phyloP scores from a whole-genome alignment of 2,797 vertebrate species.

The Neosalanx taihuensis region DNA sequence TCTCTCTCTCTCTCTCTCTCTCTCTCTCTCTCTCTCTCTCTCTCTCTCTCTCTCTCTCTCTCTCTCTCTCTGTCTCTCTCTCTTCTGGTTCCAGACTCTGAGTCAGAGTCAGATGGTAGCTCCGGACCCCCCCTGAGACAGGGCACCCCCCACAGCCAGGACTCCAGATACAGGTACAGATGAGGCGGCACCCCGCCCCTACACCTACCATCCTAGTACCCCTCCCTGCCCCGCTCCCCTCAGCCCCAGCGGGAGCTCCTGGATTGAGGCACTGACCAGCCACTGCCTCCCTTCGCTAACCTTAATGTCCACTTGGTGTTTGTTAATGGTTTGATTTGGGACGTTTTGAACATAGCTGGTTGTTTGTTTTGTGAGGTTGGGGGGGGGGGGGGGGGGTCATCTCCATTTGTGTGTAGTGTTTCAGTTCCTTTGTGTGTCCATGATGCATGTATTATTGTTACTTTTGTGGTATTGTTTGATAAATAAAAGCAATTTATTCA shows the following conservation, averaged over 20 bases:
- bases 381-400: conserved; percentile 25
- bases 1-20: too few species aligned
- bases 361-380: conserved; percentile 39
- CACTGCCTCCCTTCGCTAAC: conserved; percentile 18
- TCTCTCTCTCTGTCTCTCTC: conserved; percentile 19
- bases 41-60: neutral
- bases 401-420: conserved; percentile 38
- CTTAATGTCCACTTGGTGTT: conserved; percentile 2
- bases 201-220: conserved; percentile 21
- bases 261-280: conserved; percentile 54
- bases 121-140: conserved; percentile 59
- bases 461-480: conserved; percentile 33
- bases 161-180: conserved; percentile 81
- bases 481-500: conserved; percentile 66
- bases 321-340: conserved; percentile 13
- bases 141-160: conserved; percentile 67
- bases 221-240: conserved; percentile 29
- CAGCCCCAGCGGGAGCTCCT: conserved; percentile 46
- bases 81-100: conserved; percentile 60
- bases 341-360: conserved; percentile 13
- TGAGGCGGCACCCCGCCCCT: conserved; percentile 51
- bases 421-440: conserved; percentile 46
- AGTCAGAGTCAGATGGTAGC: conserved; percentile 70
- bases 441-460: conserved; percentile 45
- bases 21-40: too few species aligned